Evolutionary conservation across 2,888 invertebrate species (phyloP).

Genomic region (Tetranychus piercei): DNA sequence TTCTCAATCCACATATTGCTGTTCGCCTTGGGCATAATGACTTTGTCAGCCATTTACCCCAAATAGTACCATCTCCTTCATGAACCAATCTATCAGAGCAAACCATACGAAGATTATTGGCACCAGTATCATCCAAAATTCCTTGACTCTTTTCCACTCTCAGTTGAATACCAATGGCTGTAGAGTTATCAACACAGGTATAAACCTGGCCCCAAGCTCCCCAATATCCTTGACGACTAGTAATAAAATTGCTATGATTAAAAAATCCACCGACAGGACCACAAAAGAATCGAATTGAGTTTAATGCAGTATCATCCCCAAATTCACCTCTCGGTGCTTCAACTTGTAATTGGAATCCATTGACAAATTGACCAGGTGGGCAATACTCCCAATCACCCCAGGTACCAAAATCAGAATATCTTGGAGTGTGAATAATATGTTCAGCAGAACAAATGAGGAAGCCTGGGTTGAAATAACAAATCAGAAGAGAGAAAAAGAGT

Average conservation of each 20-base stretch:
- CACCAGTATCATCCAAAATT: slow-evolving; percentile 9
- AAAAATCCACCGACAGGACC: neutral
- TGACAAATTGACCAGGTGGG: slow-evolving; percentile 4
- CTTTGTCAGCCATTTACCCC: slow-evolving; percentile 8
- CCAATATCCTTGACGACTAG: slow-evolving; percentile 2
- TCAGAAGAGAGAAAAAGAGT: too few relatives aligned
- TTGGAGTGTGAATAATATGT: neutral
- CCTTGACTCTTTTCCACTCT: slow-evolving; percentile 2
- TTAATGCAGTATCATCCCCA: slow-evolving; percentile 5
- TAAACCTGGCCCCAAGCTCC: neutral
- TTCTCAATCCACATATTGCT: neutral
- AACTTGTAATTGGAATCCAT: slow-evolving; percentile 6
- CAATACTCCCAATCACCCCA: slow-evolving; percentile 8
- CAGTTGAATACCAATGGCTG: slow-evolving; percentile 9
- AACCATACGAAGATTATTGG: slow-evolving; percentile 4
- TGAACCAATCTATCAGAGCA: slow-evolving; percentile 5
- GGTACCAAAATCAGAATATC: neutral
- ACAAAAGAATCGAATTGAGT: slow-evolving; percentile 6
- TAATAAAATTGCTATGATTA: neutral
- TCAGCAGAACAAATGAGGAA: neutral
- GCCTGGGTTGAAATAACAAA: neutral
- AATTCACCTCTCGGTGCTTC: slow-evolving; percentile 5
- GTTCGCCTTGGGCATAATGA: neutral
- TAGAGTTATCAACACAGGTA: slow-evolving; percentile 5
- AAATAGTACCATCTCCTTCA: slow-evolving; percentile 7